phyloP scores from a whole-genome alignment of 2,113 vertebrate species.

The Stomatorhinus ivindoensis region DNA sequence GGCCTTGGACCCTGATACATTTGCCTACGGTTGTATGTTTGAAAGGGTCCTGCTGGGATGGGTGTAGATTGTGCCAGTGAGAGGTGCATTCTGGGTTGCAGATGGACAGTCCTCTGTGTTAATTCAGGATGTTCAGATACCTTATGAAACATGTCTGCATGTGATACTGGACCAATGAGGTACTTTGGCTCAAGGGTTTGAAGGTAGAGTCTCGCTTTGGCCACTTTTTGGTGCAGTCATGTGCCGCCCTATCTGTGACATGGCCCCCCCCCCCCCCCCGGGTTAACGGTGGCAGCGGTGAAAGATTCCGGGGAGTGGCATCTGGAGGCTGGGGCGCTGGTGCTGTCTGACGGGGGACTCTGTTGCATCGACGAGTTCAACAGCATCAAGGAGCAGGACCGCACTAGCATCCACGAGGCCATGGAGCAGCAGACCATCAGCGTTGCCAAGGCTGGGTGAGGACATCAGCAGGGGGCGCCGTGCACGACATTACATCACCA shows the following conservation, averaged over 20 bases:
- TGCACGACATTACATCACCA: not conserved
- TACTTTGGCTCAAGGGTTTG: not conserved
- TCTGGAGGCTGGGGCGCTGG: slow-evolving; percentile 70
- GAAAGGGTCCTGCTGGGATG: not conserved
- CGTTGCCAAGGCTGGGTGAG: slow-evolving; percentile 92
- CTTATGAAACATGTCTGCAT: not conserved
- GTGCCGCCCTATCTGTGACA: not conserved
- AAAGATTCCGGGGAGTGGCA: slow-evolving; percentile 66
- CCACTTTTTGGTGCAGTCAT: not conserved
- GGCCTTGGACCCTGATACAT: not conserved
- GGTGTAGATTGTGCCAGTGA: not conserved
- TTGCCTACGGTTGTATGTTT: not conserved
- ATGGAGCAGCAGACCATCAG: slow-evolving; percentile 98
- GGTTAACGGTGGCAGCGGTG: slow-evolving; percentile 61
- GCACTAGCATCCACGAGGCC: slow-evolving; percentile 92
- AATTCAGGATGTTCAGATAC: not conserved
- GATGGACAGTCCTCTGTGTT: too few species aligned
- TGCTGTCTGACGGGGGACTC: slow-evolving; percentile 86
- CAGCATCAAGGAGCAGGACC: slow-evolving; percentile 92
- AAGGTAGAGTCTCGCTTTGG: not conserved
- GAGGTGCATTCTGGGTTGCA: not conserved
- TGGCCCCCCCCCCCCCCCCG: slow-evolving; percentile 25
- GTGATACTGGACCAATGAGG: not conserved
- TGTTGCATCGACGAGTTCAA: slow-evolving; percentile 98
- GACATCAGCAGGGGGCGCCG: not conserved